Evolutionary conservation across 1,140 invertebrate species (phyloP).

Genomic region (Pectinophora gossypiella): DNA sequence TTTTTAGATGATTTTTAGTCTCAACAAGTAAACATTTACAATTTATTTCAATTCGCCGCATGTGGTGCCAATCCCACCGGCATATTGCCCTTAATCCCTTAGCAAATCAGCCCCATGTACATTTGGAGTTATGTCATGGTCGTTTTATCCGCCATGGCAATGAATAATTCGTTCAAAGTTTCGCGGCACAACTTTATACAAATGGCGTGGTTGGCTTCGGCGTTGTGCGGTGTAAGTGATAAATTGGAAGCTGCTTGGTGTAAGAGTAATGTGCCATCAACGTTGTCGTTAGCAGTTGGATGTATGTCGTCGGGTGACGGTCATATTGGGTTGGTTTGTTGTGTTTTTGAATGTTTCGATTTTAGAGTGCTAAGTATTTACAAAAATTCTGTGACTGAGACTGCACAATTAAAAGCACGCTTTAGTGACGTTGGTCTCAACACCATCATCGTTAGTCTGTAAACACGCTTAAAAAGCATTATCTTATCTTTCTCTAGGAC

Average conservation of each 20-base stretch:
- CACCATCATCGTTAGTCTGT: too few relatives aligned
- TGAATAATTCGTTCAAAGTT: conserved; percentile 58
- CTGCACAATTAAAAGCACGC: too few relatives aligned
- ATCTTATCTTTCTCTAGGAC: too few relatives aligned
- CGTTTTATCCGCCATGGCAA: conserved; percentile 38
- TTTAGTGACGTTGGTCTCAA: too few relatives aligned
- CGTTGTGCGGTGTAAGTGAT: conserved; percentile 24
- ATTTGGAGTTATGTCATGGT: conserved; percentile 23
- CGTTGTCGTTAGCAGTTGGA: too few relatives aligned
- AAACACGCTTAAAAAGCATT: too few relatives aligned
- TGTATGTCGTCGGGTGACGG: too few relatives aligned
- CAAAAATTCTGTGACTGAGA: too few relatives aligned
- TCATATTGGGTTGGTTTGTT: too few relatives aligned
- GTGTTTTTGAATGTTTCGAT: too few relatives aligned
- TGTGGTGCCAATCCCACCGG: background rate
- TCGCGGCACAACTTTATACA: conserved; percentile 48
- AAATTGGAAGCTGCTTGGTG: conserved; percentile 1
- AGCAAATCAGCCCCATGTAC: background rate
- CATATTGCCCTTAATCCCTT: background rate
- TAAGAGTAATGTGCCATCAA: background rate
- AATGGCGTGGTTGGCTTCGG: conserved; percentile 43
- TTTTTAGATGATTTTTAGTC: too few relatives aligned
- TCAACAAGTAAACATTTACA: background rate
- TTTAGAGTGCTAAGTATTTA: too few relatives aligned
- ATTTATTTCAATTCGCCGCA: background rate